Base-by-base conservation (phyloP, 2,888 invertebrate genomes). In the Lithophane socia region DNA sequence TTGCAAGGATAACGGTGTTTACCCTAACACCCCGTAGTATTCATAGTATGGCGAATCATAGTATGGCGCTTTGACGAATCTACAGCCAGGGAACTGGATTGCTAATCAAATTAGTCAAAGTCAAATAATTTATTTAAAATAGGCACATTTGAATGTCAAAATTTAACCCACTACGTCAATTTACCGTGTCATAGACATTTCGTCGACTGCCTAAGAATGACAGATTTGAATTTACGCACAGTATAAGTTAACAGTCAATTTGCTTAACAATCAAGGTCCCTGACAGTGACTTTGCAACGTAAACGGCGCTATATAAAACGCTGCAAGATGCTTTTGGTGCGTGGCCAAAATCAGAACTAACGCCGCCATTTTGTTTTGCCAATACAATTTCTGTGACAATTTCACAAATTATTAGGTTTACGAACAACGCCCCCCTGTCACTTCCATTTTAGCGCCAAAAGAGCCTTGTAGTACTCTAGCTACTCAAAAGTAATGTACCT, bases 401-500 rank as follows among this genome's bases (percentile, higher is more conserved):
- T 18, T 52, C 18, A 52, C 52, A 54, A 56, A 56, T 29, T n/a
- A n/a, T n/a, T n/a, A n/a, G n/a, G 10, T 56, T 56, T n/a, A n/a
- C n/a, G 3, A 56, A 9, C 54, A 54, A 54, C 21, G 21, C 52
- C 8, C n/a, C 56, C n/a, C 56, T 54, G n/a, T 56, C 12, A n/a
- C n/a, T 56, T 3, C 4, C 5, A 56, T 12, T 56, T n/a, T 13
- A 12, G 56, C 56, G 24, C 13, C 24, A 24, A 58, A 24, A 60
- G 16, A 16, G 4, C 12, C 29, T 3, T 29, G 16, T 16, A 24
- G 13, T 13, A 13, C 58, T 58, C 24, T 60, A 60, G 13, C 7
- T 29, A 29, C 29, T 29, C 58, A 29, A 60, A 37, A 37, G 18
- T 29, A 71, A 72, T 44, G 87, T 88, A 91, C 91, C 91, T 91